A percentile compares a stretch with the other conserved stretches of the same genome.
Evolutionary conservation across 2,113 vertebrate species (phyloP).

Genomic region (Sinocyclocheilus anophthalmus): DNA sequence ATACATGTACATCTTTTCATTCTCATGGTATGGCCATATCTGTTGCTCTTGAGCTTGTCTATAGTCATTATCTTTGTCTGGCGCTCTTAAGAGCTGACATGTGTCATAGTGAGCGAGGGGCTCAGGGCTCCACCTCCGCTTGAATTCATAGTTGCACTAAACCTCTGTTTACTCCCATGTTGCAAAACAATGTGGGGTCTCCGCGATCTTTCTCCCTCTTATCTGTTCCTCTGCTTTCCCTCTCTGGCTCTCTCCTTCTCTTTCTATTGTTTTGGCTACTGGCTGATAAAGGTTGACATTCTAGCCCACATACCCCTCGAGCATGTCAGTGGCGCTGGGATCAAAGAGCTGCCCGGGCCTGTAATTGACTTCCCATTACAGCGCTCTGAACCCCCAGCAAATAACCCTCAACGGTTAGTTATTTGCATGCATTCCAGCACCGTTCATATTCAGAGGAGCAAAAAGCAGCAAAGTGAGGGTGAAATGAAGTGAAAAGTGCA

Average conservation of each 20-base stretch:
- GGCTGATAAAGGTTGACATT: conserved; percentile 36
- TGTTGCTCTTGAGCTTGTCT: conserved; percentile 13
- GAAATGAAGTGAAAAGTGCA: conserved; percentile 18
- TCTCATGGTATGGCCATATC: background rate
- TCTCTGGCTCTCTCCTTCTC: background rate
- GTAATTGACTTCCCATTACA: conserved; percentile 37
- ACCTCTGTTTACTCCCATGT: conserved; percentile 16
- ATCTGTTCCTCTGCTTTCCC: conserved; percentile 26
- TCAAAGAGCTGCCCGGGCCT: conserved; percentile 10
- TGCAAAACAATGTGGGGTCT: conserved; percentile 10
- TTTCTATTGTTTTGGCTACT: conserved; percentile 26
- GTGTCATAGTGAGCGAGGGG: background rate
- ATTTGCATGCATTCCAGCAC: conserved; percentile 32
- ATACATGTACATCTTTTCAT: background rate
- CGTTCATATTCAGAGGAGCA: background rate
- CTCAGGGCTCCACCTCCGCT: background rate
- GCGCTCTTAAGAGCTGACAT: background rate
- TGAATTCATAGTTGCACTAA: background rate
- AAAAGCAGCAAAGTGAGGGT: conserved; percentile 17
- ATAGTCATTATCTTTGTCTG: background rate
- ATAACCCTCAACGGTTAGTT: conserved; percentile 34
- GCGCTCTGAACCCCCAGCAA: conserved; percentile 4
- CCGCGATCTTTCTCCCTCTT: background rate
- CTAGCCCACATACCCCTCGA: conserved; percentile 25
- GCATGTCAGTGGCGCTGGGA: conserved; percentile 14